Conservation (phyloP, 1,140 invertebrate genomes). For the Batillaria attramentaria region DNA sequence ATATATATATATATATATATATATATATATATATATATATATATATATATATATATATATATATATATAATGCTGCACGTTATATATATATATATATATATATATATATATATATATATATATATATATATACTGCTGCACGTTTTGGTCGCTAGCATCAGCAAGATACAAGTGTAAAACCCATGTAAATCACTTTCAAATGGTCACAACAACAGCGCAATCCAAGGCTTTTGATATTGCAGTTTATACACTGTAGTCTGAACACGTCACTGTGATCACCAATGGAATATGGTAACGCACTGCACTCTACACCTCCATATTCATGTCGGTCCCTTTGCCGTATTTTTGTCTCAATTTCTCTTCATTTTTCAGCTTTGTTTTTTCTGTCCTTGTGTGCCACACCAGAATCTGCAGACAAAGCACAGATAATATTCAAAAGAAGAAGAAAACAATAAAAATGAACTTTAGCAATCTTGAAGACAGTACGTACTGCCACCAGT, state of each 20-base stretch:
- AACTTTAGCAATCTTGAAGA: too few relatives aligned
- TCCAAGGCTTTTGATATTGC: neutral
- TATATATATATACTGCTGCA: neutral
- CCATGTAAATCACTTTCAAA: neutral
- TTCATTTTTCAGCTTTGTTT: constrained; percentile 75
- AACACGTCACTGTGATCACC: too few relatives aligned
- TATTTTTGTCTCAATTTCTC: constrained; percentile 69
- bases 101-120: too few relatives aligned
- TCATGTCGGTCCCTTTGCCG: constrained; percentile 57
- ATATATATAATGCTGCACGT: too few relatives aligned
- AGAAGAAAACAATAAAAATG: neutral
- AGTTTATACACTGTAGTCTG: neutral
- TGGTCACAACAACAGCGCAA: neutral
- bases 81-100: too few relatives aligned
- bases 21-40: too few relatives aligned
- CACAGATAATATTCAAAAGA: constrained; percentile 26
- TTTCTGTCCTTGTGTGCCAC: constrained; percentile 97
- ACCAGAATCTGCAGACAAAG: constrained; percentile 82
- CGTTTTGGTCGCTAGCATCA: neutral
- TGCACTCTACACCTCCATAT: constrained; percentile 63
- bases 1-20: too few relatives aligned
- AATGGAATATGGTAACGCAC: too few relatives aligned
- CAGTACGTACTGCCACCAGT: too few relatives aligned
- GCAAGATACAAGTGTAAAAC: neutral
- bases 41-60: too few relatives aligned